phyloP scores from a whole-genome alignment of 2,113 vertebrate species.

The Microcebus murinus region DNA sequence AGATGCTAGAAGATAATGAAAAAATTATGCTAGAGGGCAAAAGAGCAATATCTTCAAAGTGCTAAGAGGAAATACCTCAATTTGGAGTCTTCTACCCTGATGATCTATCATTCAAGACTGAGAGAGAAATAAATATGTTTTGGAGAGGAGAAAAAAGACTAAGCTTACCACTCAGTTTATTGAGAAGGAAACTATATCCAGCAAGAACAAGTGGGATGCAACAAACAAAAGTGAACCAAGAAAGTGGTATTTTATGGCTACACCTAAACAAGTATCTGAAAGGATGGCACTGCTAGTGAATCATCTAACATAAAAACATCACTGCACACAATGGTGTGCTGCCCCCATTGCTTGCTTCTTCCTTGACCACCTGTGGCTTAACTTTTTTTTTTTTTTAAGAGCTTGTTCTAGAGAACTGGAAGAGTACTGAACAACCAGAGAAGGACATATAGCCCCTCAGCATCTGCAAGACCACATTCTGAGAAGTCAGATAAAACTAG shows the following conservation, averaged over 20 bases:
- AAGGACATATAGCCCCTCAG: no score
- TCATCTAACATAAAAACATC: no score
- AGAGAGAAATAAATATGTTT: not conserved
- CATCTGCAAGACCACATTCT: no score
- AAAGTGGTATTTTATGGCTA: not conserved
- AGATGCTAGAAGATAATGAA: not conserved
- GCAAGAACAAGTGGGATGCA: not conserved
- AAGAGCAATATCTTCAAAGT: not conserved
- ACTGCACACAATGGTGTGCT: no score
- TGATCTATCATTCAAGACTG: not conserved
- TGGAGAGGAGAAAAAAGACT: not conserved
- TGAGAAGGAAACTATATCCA: not conserved
- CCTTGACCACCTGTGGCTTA: no score
- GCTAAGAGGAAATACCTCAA: not conserved
- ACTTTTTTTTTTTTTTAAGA: no score
- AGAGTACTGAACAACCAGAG: no score
- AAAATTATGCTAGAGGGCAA: not conserved
- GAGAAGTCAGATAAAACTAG: no score
- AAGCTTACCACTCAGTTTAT: not conserved
- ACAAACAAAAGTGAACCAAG: not conserved
- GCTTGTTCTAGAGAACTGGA: no score
- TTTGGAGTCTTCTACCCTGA: not conserved
- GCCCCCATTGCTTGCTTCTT: no score
- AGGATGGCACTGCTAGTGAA: no score
- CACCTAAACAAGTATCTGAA: not conserved